A percentile compares a stretch with the other conserved stretches of the same genome.
Evolutionary conservation across 2,797 vertebrate genomes (phyloP).

Genomic region (Parotocinclus haroldoi): DNA sequence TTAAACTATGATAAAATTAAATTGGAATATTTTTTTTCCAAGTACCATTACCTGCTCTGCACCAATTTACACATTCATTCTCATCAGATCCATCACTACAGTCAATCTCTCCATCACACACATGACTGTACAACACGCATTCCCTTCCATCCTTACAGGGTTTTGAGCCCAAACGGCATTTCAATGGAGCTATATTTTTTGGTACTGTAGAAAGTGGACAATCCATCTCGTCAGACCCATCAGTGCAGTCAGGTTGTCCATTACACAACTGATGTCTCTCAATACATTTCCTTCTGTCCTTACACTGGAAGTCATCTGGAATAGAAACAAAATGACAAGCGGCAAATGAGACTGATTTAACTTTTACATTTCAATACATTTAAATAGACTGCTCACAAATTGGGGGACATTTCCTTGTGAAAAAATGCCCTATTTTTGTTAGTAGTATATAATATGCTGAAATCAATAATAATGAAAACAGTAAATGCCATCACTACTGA

Average conservation of each 20-base stretch:
- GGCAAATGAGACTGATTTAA: too few species aligned
- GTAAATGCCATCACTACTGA: too few species aligned
- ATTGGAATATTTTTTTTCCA: too few species aligned
- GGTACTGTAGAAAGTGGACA: conserved; percentile 40
- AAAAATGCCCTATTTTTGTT: too few species aligned
- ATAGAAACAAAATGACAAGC: not conserved
- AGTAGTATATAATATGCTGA: too few species aligned
- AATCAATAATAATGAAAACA: too few species aligned
- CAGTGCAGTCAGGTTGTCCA: conserved; percentile 57
- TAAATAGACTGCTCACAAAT: too few species aligned
- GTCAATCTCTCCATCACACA: conserved; percentile 80
- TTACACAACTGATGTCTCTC: conserved; percentile 56
- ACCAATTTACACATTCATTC: conserved; percentile 61
- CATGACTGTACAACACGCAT: conserved; percentile 69
- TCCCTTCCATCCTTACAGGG: conserved; percentile 67
- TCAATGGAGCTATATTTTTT: not conserved
- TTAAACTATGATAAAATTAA: not conserved
- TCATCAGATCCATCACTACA: conserved; percentile 83
- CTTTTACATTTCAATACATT: too few species aligned
- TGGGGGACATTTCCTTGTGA: too few species aligned
- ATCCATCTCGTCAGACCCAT: conserved; percentile 64
- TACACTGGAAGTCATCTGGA: conserved; percentile 57
- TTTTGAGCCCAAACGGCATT: conserved; percentile 60
- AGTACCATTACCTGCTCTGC: conserved; percentile 42
- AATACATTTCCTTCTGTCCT: conserved; percentile 55